A percentile compares a stretch with the other conserved stretches of the same genome.
Conservation (phyloP, 2,113 vertebrate species). For the Lynx canadensis region DNA sequence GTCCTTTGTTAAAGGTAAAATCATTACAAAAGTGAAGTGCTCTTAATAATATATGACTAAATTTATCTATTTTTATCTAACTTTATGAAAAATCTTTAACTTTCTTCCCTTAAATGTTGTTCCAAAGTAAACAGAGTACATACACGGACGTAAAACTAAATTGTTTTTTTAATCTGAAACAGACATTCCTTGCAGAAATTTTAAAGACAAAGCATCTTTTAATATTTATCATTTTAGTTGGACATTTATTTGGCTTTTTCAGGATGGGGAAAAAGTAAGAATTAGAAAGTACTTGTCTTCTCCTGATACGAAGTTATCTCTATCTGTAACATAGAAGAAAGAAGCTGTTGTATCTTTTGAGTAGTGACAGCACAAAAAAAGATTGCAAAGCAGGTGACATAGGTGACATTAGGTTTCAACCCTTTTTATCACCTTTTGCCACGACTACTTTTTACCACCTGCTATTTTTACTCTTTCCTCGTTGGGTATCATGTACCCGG, state of each 20-base stretch:
- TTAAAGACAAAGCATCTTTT: neutral
- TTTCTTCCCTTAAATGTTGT: conserved; percentile 39
- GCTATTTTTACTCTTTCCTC: accelerated
- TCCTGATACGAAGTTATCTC: neutral
- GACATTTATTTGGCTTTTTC: neutral
- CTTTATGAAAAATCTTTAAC: conserved; percentile 64
- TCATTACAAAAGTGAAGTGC: conserved; percentile 22
- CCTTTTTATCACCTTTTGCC: too few relatives aligned
- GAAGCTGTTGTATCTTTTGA: neutral
- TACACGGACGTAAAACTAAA: neutral
- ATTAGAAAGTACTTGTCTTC: neutral
- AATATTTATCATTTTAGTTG: neutral
- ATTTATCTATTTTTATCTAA: conserved; percentile 51
- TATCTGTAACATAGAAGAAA: neutral
- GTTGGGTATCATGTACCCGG: accelerated
- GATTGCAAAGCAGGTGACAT: neutral
- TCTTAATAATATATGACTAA: conserved; percentile 65
- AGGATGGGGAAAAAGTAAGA: neutral
- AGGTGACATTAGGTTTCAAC: neutral
- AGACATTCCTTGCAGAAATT: neutral
- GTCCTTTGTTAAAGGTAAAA: conserved; percentile 11
- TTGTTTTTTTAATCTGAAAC: neutral
- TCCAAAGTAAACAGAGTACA: neutral
- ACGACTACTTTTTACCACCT: neutral
- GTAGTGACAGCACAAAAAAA: neutral